phyloP scores from a whole-genome alignment of 2,113 vertebrate genomes.

The Hemicordylus capensis region DNA sequence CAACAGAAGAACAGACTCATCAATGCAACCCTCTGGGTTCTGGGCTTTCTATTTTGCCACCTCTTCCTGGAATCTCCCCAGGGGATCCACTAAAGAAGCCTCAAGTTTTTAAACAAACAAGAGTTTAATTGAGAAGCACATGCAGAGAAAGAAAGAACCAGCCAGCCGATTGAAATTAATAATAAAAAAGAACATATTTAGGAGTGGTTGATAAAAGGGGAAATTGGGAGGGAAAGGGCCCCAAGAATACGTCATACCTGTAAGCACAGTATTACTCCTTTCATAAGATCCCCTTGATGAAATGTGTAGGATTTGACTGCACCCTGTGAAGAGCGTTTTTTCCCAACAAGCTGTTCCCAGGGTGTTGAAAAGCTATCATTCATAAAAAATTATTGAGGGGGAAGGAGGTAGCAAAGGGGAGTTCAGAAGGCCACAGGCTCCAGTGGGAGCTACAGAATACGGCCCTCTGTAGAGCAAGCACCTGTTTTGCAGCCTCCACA shows the following conservation, averaged over 20 bases:
- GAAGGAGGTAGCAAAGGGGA: conserved; percentile 74
- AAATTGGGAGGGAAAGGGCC: background rate
- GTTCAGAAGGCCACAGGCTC: conserved; percentile 74
- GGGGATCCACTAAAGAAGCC: conserved; percentile 62
- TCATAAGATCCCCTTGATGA: conserved; percentile 57
- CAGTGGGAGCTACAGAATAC: conserved; percentile 78
- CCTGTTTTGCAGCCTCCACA: conserved; percentile 78
- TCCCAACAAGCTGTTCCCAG: conserved; percentile 74
- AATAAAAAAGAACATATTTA: conserved; percentile 53
- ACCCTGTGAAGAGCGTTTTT: conserved; percentile 61
- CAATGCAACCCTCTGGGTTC: conserved; percentile 44
- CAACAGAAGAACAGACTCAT: conserved; percentile 37
- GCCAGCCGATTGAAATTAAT: conserved; percentile 14
- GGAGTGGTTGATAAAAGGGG: conserved; percentile 4
- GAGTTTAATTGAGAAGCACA: conserved; percentile 70
- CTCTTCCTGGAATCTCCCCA: conserved; percentile 56
- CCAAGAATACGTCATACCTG: conserved; percentile 62
- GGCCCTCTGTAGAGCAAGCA: conserved; percentile 77
- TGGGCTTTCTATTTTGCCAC: conserved; percentile 57
- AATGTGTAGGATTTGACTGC: conserved; percentile 66
- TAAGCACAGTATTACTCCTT: conserved; percentile 58
- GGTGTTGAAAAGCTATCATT: conserved; percentile 85
- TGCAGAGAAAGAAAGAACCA: conserved; percentile 25
- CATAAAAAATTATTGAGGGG: conserved; percentile 79
- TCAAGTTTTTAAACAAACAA: conserved; percentile 68